Evolutionary conservation across 2,888 invertebrate genomes (phyloP), one percentile per base, ranked within the genome.

Genomic region (Agriopis aurantiaria): DNA sequence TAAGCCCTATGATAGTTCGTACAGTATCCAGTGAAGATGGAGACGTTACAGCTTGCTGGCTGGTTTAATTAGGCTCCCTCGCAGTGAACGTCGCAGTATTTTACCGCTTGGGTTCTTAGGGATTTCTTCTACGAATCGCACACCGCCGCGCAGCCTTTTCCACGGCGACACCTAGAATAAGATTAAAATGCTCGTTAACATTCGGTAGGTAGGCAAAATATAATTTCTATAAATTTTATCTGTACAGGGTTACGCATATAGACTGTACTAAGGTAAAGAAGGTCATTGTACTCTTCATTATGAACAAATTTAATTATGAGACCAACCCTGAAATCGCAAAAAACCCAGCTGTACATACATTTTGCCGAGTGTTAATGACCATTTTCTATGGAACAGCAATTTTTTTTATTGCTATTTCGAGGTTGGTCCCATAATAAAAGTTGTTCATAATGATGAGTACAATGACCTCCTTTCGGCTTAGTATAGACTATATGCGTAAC

Each of bases 91-190:
- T 67, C 97, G 91, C 56, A 97, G 87, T 79, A 97, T 96, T 90
- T 97, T 97, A 46, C 97, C 97, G 75, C 96, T 96, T 0, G 95
- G 70, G 91, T 78, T 95, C 96, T 87, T 96, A 96, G 56, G 97
- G 97, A 97, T 96, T 69, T 92, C 93, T 23, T 95, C 90, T 0
- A 96, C 83, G 85, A 97, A 97, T 74, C 91, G 87, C 17, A 97
- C 95, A 7, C 97, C 96, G n/a, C 96, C 97, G 68, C 96, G 93
- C 23, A 97, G 88, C 76, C 93, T 94, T 86, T 97, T 97, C 78
- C 96, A 96, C 11, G 95, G 92, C 0, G 97, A 96, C 63, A 83
- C 80, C 85, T 86, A 76, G 52, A 63, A 80, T 77, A 73, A 59
- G 49, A 65, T 68, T 58, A 71, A 58, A 68, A 51, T 17, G 57